Base-by-base conservation (phyloP, 2,888 invertebrate genomes). In the Prostheceraeus crozeri region DNA sequence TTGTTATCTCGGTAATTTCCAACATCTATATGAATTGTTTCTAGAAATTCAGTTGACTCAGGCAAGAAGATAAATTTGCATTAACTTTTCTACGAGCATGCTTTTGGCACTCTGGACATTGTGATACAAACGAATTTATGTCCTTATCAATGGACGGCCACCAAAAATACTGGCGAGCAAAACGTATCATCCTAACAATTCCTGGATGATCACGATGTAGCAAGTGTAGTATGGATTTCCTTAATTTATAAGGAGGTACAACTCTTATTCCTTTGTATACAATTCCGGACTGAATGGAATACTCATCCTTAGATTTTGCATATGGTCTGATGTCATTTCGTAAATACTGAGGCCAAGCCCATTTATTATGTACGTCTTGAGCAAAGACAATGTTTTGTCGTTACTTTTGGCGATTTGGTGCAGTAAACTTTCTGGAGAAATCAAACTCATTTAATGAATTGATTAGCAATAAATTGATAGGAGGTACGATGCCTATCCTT, bases 161-260 rank as follows among this genome's bases (percentile, higher is more conserved):
- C 55, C 55, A 55, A 46, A 55, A 54, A 21, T 55, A 55, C 19
- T 51, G 48, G 16, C 55, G 28, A 6, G 55, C 14, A 33, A 55
- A 21, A 23, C 48, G 55, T 25, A 55, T 55, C 55, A 55, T 55
- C 2, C 52, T 25, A n/a, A 55, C 55, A 52, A 55, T 46, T 33
- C 55, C 55, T 8, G 51, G 55, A 11, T 48, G 55, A 55, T 52
- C 25, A 25, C 40, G 36, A 52, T 55, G 55, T 3, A 55, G 55
- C 28, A 55, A 28, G 48, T 21, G 14, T 19, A 48, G 28, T 48
- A 48, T 48, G 27, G 11, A 14, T 48, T 10, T 28, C 25, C 48
- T 25, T 19, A 48, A 14, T 11, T 25, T 10, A 28, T 48, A 28
- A 48, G 14, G 23, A 14, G 48, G 48, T n/a, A 48, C n/a, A n/a